A percentile compares a stretch with the other conserved stretches of the same genome.
phyloP scores from a whole-genome alignment of 2,113 vertebrate species.

The Rhadina sibilatrix region DNA sequence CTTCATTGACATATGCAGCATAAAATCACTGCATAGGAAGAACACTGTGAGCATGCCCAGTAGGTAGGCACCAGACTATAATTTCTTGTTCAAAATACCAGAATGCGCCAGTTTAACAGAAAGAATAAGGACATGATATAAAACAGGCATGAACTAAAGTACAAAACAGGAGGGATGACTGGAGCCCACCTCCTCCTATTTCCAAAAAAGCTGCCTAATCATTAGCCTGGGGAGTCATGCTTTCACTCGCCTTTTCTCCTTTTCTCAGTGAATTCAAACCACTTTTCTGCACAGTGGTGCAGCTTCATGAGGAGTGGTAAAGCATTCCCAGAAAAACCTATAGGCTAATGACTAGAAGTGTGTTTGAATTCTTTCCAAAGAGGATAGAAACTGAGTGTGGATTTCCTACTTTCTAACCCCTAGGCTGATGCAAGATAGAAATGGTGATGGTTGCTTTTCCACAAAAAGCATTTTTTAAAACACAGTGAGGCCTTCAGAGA shows the following conservation, averaged over 20 bases:
- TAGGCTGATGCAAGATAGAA: neutral
- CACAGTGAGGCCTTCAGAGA: neutral
- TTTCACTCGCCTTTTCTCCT: neutral
- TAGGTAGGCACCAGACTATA: neutral
- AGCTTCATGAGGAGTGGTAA: constrained; percentile 7
- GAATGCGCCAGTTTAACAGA: neutral
- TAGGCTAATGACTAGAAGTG: constrained; percentile 27
- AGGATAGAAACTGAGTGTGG: neutral
- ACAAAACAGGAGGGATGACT: constrained; percentile 19
- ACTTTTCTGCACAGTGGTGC: constrained; percentile 45
- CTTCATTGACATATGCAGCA: constrained; percentile 24
- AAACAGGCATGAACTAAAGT: constrained; percentile 38
- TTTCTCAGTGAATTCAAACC: constrained; percentile 43
- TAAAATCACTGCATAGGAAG: neutral
- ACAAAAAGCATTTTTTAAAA: neutral
- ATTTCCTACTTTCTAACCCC: neutral
- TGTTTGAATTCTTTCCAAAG: constrained; percentile 31
- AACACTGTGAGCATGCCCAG: neutral
- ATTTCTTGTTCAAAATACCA: constrained; percentile 37
- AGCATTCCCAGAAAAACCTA: constrained; percentile 21
- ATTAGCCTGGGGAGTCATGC: constrained; percentile 31
- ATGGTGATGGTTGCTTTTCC: neutral
- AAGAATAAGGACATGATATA: constrained; percentile 18
- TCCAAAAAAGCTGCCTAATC: constrained; percentile 1
- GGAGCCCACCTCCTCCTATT: constrained; percentile 8